Base-by-base conservation (phyloP, 2,888 invertebrate genomes). In the Melinaea menophilus region DNA sequence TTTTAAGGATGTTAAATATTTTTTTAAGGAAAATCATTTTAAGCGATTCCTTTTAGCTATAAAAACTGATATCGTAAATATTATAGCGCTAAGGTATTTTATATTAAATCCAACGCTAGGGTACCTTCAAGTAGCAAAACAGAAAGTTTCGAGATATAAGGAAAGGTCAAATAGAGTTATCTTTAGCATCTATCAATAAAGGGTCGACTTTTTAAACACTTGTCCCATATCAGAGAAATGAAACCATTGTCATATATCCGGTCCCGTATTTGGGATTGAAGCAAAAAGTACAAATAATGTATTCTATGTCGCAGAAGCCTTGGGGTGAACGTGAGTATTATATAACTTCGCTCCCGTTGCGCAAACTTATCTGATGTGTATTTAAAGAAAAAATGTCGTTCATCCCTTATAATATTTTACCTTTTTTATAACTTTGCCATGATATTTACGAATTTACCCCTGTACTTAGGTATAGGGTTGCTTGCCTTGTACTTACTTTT, bases 271-370 rank as follows among this genome's bases (percentile, higher is more conserved):
- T 56, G 71, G 68, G 70, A 74, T 74, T 75, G 73, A 71, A 71
- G 73, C 70, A 77, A 79, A 78, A 79, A 73, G 73, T 73, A 73
- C 72, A 74, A 80, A 71, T 77, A 77, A 77, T 74, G 79, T 75
- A 78, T 82, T 79, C 73, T 73, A 74, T 74, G 79, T 74, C 75
- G 64, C 69, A 65, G 62, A 66, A 70, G 65, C 63, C 67, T 62
- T 66, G 68, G 68, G 70, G 68, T 71, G 70, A 68, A 69, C 64
- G 65, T 64, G 67, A 63, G 59, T 66, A 67, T 68, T 68, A 68
- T 64, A 64, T 63, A 68, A 67, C 59, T 62, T 67, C 68, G 58
- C 59, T 63, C 58, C 60, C 58, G 64, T 59, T 66, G 61, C 62
- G 57, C 56, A 54, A 56, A 65, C 34, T 56, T 64, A 64, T 60